Percentiles rank a stretch among this genome's conserved stretches.
Conservation (phyloP, 2,888 invertebrate species). For the Deilephila porcellus region DNA sequence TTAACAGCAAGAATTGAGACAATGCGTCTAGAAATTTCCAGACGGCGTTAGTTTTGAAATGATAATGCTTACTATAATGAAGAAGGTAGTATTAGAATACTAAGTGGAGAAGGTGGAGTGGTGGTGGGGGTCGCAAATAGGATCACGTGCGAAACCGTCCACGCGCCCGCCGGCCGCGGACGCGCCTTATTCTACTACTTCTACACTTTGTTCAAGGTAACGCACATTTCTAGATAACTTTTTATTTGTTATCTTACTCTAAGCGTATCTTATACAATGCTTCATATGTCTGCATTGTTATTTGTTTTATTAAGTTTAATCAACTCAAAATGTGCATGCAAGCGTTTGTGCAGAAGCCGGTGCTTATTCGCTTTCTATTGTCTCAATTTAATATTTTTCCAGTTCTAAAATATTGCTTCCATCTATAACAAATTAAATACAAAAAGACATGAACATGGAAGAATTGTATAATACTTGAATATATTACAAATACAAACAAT, state of each 20-base stretch:
- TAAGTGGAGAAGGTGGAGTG: constrained; percentile 7
- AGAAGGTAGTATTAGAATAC: constrained; percentile 12
- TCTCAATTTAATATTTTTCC: too few relatives aligned
- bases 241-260: not conserved
- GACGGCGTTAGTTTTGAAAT: constrained; percentile 16
- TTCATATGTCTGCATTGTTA: not conserved
- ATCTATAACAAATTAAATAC: not conserved
- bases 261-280: not conserved
- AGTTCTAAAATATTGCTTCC: too few relatives aligned
- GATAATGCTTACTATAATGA: constrained; percentile 16
- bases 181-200: constrained; percentile 25
- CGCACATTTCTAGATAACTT: constrained; percentile 8
- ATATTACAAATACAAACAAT: not conserved
- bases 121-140: constrained; percentile 12
- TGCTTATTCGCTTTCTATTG: not conserved
- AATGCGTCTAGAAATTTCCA: not conserved
- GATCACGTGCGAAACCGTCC: constrained; percentile 28
- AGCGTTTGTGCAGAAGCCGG: not conserved
- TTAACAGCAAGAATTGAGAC: not conserved
- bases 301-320: not conserved
- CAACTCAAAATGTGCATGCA: not conserved
- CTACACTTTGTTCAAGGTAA: constrained; percentile 22
- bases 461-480: not conserved
- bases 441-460: not conserved
- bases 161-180: constrained; percentile 3